A percentile compares a stretch with the other conserved stretches of the same genome.
These are phyloP conservation scores for Xylocampa areola DNA, from an alignment of 2,888 invertebrate species.

Conservation along the genomic window DNA sequence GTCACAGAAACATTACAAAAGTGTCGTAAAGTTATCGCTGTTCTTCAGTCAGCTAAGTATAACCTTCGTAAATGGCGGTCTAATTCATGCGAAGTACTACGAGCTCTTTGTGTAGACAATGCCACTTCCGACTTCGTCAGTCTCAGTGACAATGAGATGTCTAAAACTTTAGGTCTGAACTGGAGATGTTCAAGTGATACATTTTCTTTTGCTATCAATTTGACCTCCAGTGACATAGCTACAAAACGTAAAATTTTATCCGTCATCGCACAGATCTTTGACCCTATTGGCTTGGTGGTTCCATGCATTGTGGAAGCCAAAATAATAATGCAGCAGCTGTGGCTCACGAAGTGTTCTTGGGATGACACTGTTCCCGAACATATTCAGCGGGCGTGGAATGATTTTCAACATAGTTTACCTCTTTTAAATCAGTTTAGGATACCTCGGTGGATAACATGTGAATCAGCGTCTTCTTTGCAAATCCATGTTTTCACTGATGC, in stretches of 20 bases:
- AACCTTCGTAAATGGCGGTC: slow-evolving; percentile 9
- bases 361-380: slow-evolving; percentile 6
- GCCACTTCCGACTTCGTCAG: background rate
- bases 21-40: background rate
- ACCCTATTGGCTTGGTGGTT: slow-evolving; percentile 7
- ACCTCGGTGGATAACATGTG: slow-evolving; percentile 11
- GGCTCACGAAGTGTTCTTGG: slow-evolving; percentile 10
- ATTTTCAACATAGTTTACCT: background rate
- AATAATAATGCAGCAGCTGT: slow-evolving; percentile 12
- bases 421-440: slow-evolving; percentile 9
- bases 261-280: slow-evolving; percentile 9
- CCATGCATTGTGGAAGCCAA: too few species aligned
- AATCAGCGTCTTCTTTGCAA: background rate
- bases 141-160: background rate
- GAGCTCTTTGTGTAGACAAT: background rate
- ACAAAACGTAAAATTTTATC: slow-evolving; percentile 14
- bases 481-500: slow-evolving; percentile 13
- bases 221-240: background rate
- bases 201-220: slow-evolving; percentile 1
- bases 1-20: background rate
- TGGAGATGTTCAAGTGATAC: background rate
- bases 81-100: background rate
- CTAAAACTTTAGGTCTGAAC: background rate
- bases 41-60: background rate
- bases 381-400: slow-evolving; percentile 2